These are phyloP conservation scores for Arothron firmamentum DNA, from an alignment of 2,113 vertebrate genomes.

Conservation along the genomic window DNA sequence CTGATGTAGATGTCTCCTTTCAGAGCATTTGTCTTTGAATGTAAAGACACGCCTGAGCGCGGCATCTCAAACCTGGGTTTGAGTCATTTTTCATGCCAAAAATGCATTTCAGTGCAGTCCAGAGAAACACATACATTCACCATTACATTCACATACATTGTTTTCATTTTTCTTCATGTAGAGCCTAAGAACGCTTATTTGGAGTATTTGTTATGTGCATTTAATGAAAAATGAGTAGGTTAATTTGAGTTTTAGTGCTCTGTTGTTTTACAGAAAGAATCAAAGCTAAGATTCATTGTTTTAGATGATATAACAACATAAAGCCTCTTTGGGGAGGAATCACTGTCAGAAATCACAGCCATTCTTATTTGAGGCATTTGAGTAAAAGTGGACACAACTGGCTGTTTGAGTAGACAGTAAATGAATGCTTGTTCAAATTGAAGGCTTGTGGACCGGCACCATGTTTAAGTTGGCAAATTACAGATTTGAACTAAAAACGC, in stretches of 20 bases:
- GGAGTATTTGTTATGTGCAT: too few relatives aligned
- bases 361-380: neutral
- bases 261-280: neutral
- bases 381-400: constrained; percentile 1
- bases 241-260: neutral
- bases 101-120: too few relatives aligned
- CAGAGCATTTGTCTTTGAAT: too few relatives aligned
- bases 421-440: constrained; percentile 24
- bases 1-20: too few relatives aligned
- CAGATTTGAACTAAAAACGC: constrained; percentile 35
- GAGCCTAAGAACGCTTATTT: too few relatives aligned
- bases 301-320: neutral
- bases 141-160: too few relatives aligned
- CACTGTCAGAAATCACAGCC: neutral
- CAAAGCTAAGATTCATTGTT: neutral
- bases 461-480: constrained; percentile 42
- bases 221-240: neutral
- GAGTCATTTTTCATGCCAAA: too few relatives aligned
- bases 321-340: too few relatives aligned
- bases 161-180: too few relatives aligned
- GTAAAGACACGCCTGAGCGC: too few relatives aligned
- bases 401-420: constrained; percentile 25
- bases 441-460: constrained; percentile 24
- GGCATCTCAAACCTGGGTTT: too few relatives aligned
- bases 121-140: too few relatives aligned